Evolutionary conservation across 1,140 invertebrate species (phyloP).

Genomic region (Thaumatotibia leucotreta): DNA sequence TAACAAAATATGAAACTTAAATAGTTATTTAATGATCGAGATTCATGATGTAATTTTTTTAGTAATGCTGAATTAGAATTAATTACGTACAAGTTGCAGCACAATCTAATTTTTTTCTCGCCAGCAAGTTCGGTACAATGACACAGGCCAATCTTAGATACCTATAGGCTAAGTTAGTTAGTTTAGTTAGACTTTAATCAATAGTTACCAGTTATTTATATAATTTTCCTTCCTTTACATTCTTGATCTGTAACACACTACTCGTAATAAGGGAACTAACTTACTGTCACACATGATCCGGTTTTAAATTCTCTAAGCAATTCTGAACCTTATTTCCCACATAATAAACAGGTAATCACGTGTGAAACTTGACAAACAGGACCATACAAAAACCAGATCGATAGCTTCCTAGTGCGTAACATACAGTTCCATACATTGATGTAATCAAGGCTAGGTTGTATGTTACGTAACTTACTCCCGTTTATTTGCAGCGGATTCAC

Average conservation of each 20-base stretch:
- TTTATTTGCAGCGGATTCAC: background rate
- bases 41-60: no score
- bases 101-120: no score
- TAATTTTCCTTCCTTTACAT: background rate
- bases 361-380: background rate
- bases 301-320: background rate
- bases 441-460: background rate
- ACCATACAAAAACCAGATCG: background rate
- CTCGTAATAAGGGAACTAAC: background rate
- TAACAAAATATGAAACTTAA: no score
- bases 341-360: background rate
- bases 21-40: no score
- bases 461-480: conserved; percentile 7
- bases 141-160: no score
- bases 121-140: no score
- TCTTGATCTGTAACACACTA: background rate
- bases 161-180: no score
- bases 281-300: background rate
- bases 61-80: no score
- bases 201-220: no score
- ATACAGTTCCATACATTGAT: background rate
- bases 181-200: no score
- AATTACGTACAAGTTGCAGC: no score
- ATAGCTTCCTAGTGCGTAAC: background rate
- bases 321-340: background rate